phyloP scores from a whole-genome alignment of 2,113 vertebrate genomes.

The Hiodon alosoides region DNA sequence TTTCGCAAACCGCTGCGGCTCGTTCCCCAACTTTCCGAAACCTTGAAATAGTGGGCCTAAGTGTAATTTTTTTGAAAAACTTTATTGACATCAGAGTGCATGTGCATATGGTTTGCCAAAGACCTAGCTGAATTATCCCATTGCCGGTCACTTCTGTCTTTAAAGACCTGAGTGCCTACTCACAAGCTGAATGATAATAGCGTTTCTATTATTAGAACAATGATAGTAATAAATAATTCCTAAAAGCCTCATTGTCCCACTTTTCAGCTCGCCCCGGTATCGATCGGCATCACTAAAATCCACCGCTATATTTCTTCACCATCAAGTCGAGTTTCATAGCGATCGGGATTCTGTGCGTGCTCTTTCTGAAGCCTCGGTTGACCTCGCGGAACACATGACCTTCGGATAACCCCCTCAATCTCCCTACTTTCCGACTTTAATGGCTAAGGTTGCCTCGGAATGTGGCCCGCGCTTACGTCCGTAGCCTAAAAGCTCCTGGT shows the following conservation, averaged over 20 bases:
- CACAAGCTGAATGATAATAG: constrained; percentile 45
- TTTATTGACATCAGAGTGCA: background rate
- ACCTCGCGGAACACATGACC: background rate
- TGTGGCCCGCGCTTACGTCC: background rate
- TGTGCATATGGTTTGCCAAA: constrained; percentile 21
- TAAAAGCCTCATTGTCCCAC: constrained; percentile 56
- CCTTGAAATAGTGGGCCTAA: background rate
- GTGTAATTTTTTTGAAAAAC: constrained; percentile 1
- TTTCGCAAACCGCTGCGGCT: background rate
- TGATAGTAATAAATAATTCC: constrained; percentile 55
- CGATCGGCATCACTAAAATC: constrained; percentile 30
- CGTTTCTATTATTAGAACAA: constrained; percentile 55
- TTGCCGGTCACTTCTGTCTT: constrained; percentile 41
- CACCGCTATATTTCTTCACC: background rate
- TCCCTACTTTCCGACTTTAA: background rate
- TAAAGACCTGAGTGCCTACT: constrained; percentile 43
- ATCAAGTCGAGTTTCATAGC: background rate
- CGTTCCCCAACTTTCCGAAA: background rate
- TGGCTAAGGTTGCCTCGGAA: background rate
- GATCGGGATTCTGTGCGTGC: background rate
- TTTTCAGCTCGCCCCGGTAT: constrained; percentile 41
- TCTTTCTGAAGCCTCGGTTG: background rate
- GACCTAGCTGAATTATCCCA: constrained; percentile 38
- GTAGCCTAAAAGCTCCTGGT: too few species aligned
- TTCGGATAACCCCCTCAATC: background rate